These are phyloP conservation scores for Brotula barbata DNA, from an alignment of 2,797 vertebrate genomes.

Conservation along the genomic window DNA sequence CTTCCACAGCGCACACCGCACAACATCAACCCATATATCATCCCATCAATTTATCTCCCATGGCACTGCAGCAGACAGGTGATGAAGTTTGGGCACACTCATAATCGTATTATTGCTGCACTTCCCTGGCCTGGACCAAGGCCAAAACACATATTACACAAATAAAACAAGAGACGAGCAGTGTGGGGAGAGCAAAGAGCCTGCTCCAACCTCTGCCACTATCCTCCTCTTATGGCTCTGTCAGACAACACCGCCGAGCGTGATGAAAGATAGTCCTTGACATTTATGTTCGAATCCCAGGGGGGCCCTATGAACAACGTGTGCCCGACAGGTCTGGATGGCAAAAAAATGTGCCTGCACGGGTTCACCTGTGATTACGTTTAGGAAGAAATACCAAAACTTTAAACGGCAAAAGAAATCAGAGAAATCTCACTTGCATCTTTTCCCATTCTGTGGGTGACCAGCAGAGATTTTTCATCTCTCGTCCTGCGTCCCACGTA, in stretches of 20 bases:
- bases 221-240: slow-evolving; percentile 19
- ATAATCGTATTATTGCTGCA: slow-evolving; percentile 72
- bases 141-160: slow-evolving; percentile 77
- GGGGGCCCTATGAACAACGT: slow-evolving; percentile 28
- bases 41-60: slow-evolving; percentile 62
- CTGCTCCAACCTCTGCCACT: slow-evolving; percentile 28
- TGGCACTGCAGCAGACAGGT: slow-evolving; percentile 57
- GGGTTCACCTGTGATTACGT: neutral
- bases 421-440: too few relatives aligned
- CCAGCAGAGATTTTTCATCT: too few relatives aligned
- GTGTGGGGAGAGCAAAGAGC: slow-evolving; percentile 29
- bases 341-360: neutral
- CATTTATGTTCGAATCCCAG: slow-evolving; percentile 44
- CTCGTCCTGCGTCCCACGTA: too few relatives aligned
- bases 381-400: neutral
- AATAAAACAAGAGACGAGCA: slow-evolving; percentile 71
- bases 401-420: neutral
- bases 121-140: slow-evolving; percentile 68
- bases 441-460: too few relatives aligned
- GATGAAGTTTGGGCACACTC: slow-evolving; percentile 72
- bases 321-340: slow-evolving; percentile 23
- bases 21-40: slow-evolving; percentile 52
- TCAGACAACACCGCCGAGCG: slow-evolving; percentile 34
- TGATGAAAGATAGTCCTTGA: slow-evolving; percentile 49
- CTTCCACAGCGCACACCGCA: slow-evolving; percentile 18